Conservation (phyloP, 2,797 vertebrate genomes). For the Crax fasciolata region DNA sequence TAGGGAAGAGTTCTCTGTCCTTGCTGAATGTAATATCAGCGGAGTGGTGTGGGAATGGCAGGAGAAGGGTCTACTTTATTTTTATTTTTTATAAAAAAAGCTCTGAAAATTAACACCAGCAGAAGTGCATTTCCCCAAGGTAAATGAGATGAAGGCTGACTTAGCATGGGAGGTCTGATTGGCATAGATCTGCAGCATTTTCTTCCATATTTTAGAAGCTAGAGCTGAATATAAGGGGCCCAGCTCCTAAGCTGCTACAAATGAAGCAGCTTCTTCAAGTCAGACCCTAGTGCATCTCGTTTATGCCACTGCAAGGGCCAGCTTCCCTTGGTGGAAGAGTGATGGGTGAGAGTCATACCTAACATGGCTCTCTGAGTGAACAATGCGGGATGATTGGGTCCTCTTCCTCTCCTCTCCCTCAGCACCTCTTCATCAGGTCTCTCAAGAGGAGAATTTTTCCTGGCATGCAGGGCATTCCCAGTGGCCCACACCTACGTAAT, state of each 20-base stretch:
- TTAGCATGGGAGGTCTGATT: background rate
- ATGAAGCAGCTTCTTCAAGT: background rate
- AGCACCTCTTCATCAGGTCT: background rate
- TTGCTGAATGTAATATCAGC: background rate
- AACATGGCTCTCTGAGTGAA: background rate
- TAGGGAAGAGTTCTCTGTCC: background rate
- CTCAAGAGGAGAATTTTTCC: fast-evolving
- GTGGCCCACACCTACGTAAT: background rate
- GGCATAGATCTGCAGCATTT: background rate
- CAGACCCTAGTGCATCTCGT: background rate
- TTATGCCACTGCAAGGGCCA: background rate
- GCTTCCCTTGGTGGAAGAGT: background rate
- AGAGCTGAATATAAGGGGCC: background rate
- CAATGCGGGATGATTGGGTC: background rate
- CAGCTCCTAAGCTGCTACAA: background rate
- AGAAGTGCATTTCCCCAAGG: background rate
- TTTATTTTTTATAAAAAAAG: background rate
- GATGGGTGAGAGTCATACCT: background rate
- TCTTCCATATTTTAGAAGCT: background rate
- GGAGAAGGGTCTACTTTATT: background rate
- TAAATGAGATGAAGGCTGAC: background rate
- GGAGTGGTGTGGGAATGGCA: background rate
- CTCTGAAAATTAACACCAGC: background rate
- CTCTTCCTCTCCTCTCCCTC: background rate
- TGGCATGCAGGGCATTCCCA: background rate